phyloP scores from a whole-genome alignment of 2,113 vertebrate genomes.

The Tauraco erythrolophus region DNA sequence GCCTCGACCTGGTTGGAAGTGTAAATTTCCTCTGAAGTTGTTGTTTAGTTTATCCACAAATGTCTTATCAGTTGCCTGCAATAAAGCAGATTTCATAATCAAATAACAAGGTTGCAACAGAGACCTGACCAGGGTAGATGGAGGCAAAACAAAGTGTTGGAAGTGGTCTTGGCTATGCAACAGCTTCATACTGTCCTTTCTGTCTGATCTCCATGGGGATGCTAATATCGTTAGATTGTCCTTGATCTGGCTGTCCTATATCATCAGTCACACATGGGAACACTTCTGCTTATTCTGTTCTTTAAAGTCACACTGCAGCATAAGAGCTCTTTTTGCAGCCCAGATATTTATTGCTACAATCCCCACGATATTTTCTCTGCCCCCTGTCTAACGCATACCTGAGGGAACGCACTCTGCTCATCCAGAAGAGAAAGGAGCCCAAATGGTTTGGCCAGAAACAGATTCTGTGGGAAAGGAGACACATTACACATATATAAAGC shows the following conservation, averaged over 20 bases:
- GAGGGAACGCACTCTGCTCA: constrained; percentile 82
- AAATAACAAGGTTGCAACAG: background rate
- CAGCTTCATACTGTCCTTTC: background rate
- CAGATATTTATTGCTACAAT: background rate
- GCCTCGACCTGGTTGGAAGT: constrained; percentile 71
- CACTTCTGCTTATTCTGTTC: background rate
- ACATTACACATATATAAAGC: background rate
- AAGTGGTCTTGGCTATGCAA: background rate
- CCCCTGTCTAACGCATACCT: constrained; percentile 38
- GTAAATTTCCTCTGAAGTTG: constrained; percentile 68
- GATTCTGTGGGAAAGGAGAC: constrained; percentile 64
- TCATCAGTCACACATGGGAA: background rate
- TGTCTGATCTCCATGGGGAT: background rate
- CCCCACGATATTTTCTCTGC: background rate
- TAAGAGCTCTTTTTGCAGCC: background rate
- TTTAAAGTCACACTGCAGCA: background rate
- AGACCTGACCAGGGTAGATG: background rate
- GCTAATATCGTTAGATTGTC: background rate
- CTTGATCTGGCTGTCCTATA: background rate
- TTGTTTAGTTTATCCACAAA: constrained; percentile 82
- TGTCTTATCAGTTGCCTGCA: constrained; percentile 76
- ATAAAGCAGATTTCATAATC: background rate
- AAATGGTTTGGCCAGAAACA: constrained; percentile 78
- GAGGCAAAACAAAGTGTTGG: background rate
- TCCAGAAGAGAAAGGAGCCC: constrained; percentile 81